A percentile compares a stretch with the other conserved stretches of the same genome.
phyloP scores from a whole-genome alignment of 1,140 invertebrate genomes.

The Drosophila punjabiensis region DNA sequence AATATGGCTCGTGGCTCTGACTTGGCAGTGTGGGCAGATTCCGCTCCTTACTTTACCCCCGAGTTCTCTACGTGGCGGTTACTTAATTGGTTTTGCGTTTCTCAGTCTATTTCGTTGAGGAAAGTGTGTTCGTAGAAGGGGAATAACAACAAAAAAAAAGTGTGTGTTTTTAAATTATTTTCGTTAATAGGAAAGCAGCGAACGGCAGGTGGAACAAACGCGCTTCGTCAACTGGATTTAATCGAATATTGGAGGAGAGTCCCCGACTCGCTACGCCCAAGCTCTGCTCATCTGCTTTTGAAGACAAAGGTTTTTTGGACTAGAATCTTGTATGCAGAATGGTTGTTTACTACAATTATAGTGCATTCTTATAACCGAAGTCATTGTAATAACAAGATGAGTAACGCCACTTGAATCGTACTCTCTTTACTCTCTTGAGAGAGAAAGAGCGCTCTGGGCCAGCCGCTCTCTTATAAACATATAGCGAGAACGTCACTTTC shows the following conservation, averaged over 20 bases:
- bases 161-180: slow-evolving; percentile 13
- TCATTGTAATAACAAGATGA: background rate
- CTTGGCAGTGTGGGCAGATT: slow-evolving; percentile 80
- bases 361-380: background rate
- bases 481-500: too few relatives aligned
- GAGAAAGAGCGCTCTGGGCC: too few relatives aligned
- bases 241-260: slow-evolving; percentile 15
- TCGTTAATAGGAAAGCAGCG: slow-evolving; percentile 36
- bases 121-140: slow-evolving; percentile 39
- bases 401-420: background rate
- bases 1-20: slow-evolving; percentile 84
- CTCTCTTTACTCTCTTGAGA: too few relatives aligned
- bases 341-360: slow-evolving; percentile 34
- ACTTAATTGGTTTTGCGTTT: slow-evolving; percentile 53
- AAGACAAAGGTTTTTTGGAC: slow-evolving; percentile 70
- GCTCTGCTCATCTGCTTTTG: slow-evolving; percentile 40
- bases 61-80: slow-evolving; percentile 39
- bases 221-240: slow-evolving; percentile 33
- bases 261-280: slow-evolving; percentile 23
- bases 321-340: slow-evolving; percentile 73
- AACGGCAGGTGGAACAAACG: slow-evolving; percentile 48
- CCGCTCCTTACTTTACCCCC: slow-evolving; percentile 30
- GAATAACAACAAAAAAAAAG: slow-evolving; percentile 29
- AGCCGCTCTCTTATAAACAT: too few relatives aligned
- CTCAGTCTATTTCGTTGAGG: slow-evolving; percentile 77